phyloP scores from a whole-genome alignment of 2,113 vertebrate genomes.

The Sander lucioperca region DNA sequence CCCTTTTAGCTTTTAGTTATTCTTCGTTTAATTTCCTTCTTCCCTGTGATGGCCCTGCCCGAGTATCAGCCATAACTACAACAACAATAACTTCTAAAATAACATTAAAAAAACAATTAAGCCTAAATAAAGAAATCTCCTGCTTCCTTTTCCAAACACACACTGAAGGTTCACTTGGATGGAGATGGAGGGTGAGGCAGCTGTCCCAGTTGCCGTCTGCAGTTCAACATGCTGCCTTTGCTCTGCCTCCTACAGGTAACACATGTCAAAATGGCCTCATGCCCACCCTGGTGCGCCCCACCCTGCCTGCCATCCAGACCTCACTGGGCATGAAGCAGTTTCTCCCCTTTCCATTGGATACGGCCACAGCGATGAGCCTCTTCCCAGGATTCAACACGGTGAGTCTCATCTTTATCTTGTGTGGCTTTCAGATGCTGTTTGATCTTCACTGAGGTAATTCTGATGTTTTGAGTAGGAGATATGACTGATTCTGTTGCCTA shows the following conservation, averaged over 20 bases:
- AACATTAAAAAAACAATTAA: too few species aligned
- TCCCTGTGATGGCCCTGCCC: too few species aligned
- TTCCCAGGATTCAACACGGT: constrained; percentile 95
- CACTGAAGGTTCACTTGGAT: not conserved
- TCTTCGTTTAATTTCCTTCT: too few species aligned
- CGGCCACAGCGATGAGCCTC: constrained; percentile 89
- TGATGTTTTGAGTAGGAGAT: not conserved
- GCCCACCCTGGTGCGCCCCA: constrained; percentile 91
- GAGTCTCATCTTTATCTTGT: constrained; percentile 76
- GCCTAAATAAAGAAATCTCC: too few species aligned
- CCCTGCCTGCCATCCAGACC: constrained; percentile 89
- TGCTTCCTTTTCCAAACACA: too few species aligned
- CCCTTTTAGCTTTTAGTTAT: too few species aligned
- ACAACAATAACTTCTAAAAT: too few species aligned
- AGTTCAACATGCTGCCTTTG: constrained; percentile 43
- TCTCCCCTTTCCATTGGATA: constrained; percentile 92
- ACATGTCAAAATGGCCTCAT: constrained; percentile 95
- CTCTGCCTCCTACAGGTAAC: constrained; percentile 85
- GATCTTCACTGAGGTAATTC: constrained; percentile 11
- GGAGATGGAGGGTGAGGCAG: not conserved
- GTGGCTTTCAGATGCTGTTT: not conserved
- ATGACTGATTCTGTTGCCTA: not conserved
- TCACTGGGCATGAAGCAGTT: constrained; percentile 95
- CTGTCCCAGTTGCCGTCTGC: constrained; percentile 7
- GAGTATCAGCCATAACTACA: too few species aligned